Evolutionary conservation across 2,113 vertebrate genomes (phyloP), one percentile per base, ranked within the genome.

Genomic region (Balaeniceps rex): DNA sequence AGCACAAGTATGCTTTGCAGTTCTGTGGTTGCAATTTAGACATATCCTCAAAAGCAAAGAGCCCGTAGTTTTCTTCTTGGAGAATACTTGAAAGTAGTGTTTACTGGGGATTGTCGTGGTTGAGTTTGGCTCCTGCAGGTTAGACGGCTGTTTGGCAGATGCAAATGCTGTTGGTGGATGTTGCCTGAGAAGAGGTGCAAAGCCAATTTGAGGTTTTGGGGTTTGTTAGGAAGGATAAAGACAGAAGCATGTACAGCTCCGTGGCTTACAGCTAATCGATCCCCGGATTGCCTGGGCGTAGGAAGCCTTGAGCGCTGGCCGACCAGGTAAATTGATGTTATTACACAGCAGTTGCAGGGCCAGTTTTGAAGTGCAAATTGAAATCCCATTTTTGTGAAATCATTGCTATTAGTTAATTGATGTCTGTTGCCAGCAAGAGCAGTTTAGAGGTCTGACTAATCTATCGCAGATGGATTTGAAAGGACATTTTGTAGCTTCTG

Each of bases 301-400:
- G 71, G 90, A 46, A 70, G 80, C 66, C 51, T 63, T 2, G 7
- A 55, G 83, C 3, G 2, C 70, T 29, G 58, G 54, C 83, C 14
- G 8, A 52, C 61, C 87, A 47, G 83, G 84, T 88, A 54, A 80
- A 94, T 64, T 14, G 83, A 19, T 92, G 86, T 69, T 57, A 40
- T 61, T 63, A 38, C 2, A 2, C 36, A 79, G 92, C 93, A 46
- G 58, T 70, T 55, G 52, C 72, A 75, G 75, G 55, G 42, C 83
- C 46, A 13, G 74, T 83, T 94, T 87, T 94, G 93, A 91, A 94
- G 74, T 87, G 88, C 88, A 93, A 95, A 96, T 94, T 91, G 78
- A 91, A 96, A 97, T 87, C 74, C 66, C 23, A 6, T 74, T 83
- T 95, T 90, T 85, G 51, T 87, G 49, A 90, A 83, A 84, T 96